Percentiles rank a stretch among this genome's conserved stretches.
phyloP scores from a whole-genome alignment of 2,888 invertebrate species.

The Leistus spinibarbis region DNA sequence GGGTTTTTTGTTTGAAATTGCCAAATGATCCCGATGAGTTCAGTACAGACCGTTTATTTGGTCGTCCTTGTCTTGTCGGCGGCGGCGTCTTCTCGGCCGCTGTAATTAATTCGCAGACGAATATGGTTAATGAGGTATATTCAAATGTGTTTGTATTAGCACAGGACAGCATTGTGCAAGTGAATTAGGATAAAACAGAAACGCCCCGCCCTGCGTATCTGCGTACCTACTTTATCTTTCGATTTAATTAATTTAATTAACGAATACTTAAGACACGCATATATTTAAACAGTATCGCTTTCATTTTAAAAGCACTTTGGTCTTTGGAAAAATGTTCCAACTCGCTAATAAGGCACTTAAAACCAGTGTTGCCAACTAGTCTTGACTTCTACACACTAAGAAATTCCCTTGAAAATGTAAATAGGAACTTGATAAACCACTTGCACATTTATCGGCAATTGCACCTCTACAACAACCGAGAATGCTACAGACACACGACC shows the following conservation, averaged over 20 bases:
- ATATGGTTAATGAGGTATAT: neutral
- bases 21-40: no score
- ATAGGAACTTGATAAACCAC: no score
- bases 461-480: no score
- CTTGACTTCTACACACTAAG: no score
- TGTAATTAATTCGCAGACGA: conserved; percentile 7
- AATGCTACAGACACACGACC: no score
- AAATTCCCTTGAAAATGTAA: no score
- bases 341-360: neutral
- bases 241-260: conserved; percentile 10
- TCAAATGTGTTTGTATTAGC: neutral
- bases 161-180: neutral
- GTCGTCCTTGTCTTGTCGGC: neutral
- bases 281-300: neutral
- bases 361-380: no score
- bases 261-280: neutral
- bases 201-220: neutral
- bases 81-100: neutral
- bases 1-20: neutral
- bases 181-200: neutral
- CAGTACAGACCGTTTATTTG: neutral
- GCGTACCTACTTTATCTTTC: conserved; percentile 5
- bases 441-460: no score
- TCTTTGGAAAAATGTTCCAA: neutral
- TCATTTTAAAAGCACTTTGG: neutral